A percentile compares a stretch with the other conserved stretches of the same genome.
phyloP scores from a whole-genome alignment of 2,113 vertebrate species.

The Theristicus caerulescens region DNA sequence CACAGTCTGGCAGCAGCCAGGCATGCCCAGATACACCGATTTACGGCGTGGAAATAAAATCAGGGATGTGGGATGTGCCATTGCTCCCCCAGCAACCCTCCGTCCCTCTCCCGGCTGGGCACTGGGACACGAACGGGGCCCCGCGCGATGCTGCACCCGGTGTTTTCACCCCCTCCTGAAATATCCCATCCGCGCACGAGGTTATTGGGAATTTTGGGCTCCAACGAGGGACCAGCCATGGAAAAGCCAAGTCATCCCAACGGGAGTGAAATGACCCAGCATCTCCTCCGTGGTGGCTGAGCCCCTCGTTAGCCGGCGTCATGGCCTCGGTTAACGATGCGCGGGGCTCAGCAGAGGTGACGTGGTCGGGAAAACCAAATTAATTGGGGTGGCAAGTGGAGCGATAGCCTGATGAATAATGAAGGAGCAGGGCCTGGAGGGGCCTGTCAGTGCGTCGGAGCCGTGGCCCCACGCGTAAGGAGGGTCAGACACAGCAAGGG shows the following conservation, averaged over 20 bases:
- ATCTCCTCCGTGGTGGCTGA: slow-evolving; percentile 12
- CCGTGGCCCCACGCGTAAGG: neutral
- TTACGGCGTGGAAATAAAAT: neutral
- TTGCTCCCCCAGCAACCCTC: neutral
- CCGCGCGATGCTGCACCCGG: neutral
- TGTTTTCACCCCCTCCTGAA: neutral
- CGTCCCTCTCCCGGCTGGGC: neutral
- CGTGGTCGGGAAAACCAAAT: slow-evolving; percentile 24
- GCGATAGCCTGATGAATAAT: slow-evolving; percentile 31
- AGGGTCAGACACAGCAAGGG: neutral
- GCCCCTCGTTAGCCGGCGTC: slow-evolving; percentile 39
- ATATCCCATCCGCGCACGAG: neutral
- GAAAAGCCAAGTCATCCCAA: neutral
- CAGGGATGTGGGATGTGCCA: neutral
- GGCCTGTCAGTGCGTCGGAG: neutral
- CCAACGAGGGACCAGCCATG: no score
- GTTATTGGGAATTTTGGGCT: neutral
- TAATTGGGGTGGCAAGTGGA: slow-evolving; percentile 42
- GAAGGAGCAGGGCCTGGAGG: slow-evolving; percentile 33
- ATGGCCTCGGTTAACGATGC: slow-evolving; percentile 59
- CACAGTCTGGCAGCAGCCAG: rapidly evolving
- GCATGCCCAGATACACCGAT: rapidly evolving
- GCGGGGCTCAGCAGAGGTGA: slow-evolving; percentile 25
- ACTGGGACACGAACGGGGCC: no score
- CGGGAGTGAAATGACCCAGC: neutral